Conservation (phyloP, 2,888 invertebrate species). For the Belgica antarctica region DNA sequence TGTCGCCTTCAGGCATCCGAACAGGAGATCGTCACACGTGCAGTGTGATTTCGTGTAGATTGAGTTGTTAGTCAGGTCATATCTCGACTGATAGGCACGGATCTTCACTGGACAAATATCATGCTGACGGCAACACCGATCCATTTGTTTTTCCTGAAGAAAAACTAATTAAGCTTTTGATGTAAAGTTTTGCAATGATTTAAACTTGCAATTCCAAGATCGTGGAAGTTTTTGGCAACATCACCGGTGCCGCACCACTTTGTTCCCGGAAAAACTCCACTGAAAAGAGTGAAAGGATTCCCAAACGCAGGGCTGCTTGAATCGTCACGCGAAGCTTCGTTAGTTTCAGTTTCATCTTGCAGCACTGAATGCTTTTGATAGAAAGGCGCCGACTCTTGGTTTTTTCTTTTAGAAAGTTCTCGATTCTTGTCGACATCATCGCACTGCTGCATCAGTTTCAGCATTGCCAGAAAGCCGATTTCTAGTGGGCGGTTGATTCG, state of each 20-base stretch:
- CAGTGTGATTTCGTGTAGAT: constrained; percentile 88
- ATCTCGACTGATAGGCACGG: constrained; percentile 59
- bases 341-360: not conserved
- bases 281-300: constrained; percentile 60
- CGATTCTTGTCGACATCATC: constrained; percentile 61
- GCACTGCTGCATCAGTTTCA: constrained; percentile 76
- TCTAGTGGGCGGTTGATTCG: constrained; percentile 63
- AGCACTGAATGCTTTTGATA: constrained; percentile 28
- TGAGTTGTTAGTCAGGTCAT: constrained; percentile 80
- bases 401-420: constrained; percentile 20
- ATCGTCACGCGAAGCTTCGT: constrained; percentile 9
- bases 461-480: constrained; percentile 72
- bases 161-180: not conserved
- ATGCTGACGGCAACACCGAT: constrained; percentile 84
- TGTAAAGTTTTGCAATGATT: not conserved
- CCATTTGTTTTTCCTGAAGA: constrained; percentile 58
- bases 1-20: constrained; percentile 73
- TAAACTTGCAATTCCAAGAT: constrained; percentile 67
- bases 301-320: constrained; percentile 52
- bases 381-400: constrained; percentile 36
- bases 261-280: constrained; percentile 81
- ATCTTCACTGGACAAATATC: constrained; percentile 86
- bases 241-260: constrained; percentile 94
- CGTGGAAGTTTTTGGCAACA: constrained; percentile 77
- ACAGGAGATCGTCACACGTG: constrained; percentile 79